Evolutionary conservation across 2,113 vertebrate species (phyloP).

Genomic region (Prionailurus bengalensis): DNA sequence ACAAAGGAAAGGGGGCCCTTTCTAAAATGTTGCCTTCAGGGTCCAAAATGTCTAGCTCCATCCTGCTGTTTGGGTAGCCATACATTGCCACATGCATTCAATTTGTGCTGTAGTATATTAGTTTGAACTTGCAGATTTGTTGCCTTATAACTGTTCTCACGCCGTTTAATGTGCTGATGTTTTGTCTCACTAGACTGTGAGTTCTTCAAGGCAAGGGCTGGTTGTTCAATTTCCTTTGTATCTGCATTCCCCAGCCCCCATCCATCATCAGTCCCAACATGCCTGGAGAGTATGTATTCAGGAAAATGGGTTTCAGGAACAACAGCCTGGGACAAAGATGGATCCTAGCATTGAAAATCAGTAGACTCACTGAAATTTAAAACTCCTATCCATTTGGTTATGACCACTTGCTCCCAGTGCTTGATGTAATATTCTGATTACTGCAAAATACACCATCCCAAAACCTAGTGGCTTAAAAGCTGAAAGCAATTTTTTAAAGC

Average conservation of each 20-base stretch:
- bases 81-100: conserved; percentile 60
- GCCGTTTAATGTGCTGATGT: conserved; percentile 37
- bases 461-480: conserved; percentile 52
- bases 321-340: neutral
- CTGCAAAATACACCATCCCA: conserved; percentile 19
- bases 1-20: conserved; percentile 59
- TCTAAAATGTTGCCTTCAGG: conserved; percentile 66
- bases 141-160: conserved; percentile 61
- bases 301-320: conserved; percentile 53
- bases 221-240: conserved; percentile 30
- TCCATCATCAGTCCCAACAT: neutral
- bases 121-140: conserved; percentile 62
- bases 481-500: conserved; percentile 38
- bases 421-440: conserved; percentile 49
- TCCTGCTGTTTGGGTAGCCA: conserved; percentile 52
- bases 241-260: neutral
- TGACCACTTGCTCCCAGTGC: neutral
- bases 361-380: conserved; percentile 40
- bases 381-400: conserved; percentile 8
- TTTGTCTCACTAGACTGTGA: conserved; percentile 58
- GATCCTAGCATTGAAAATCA: conserved; percentile 50
- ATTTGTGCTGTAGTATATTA: conserved; percentile 70
- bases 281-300: neutral
- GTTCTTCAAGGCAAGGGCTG: conserved; percentile 45
- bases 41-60: conserved; percentile 59